phyloP scores from a whole-genome alignment of 2,797 vertebrate genomes.

The Jordanella pulchra region DNA sequence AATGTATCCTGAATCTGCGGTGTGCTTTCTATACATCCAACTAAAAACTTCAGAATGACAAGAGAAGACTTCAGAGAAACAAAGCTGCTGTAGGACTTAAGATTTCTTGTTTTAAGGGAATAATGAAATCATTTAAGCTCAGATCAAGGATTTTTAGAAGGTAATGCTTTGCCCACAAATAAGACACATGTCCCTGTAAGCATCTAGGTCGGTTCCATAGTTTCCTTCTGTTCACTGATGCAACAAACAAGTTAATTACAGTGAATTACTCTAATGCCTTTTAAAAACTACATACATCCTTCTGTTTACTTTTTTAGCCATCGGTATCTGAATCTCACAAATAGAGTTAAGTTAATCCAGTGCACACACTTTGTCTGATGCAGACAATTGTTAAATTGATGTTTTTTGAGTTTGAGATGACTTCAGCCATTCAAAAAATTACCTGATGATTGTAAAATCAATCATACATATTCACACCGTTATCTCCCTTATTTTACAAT shows the following conservation, averaged over 20 bases:
- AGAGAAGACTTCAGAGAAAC: slow-evolving; percentile 4
- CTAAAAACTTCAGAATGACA: slow-evolving; percentile 29
- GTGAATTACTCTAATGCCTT: background rate
- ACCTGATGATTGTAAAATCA: too few relatives aligned
- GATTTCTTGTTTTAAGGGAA: slow-evolving; percentile 4
- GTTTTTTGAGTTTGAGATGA: background rate
- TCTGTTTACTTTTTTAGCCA: background rate
- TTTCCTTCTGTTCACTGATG: background rate
- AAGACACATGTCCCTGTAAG: background rate
- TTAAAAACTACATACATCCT: background rate
- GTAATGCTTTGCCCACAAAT: background rate
- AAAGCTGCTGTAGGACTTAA: slow-evolving; percentile 7
- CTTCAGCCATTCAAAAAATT: background rate
- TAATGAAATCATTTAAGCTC: background rate
- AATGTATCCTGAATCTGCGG: slow-evolving; percentile 50
- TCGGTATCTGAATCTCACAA: background rate
- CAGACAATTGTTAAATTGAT: background rate
- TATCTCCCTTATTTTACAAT: background rate
- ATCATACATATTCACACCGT: background rate
- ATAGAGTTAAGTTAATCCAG: background rate
- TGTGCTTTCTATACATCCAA: slow-evolving; percentile 74
- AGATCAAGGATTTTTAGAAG: background rate
- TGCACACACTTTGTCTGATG: background rate
- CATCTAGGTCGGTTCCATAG: background rate
- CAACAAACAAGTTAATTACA: background rate